Conservation (phyloP, 2,797 vertebrate genomes). For the Myotis planiceps region DNA sequence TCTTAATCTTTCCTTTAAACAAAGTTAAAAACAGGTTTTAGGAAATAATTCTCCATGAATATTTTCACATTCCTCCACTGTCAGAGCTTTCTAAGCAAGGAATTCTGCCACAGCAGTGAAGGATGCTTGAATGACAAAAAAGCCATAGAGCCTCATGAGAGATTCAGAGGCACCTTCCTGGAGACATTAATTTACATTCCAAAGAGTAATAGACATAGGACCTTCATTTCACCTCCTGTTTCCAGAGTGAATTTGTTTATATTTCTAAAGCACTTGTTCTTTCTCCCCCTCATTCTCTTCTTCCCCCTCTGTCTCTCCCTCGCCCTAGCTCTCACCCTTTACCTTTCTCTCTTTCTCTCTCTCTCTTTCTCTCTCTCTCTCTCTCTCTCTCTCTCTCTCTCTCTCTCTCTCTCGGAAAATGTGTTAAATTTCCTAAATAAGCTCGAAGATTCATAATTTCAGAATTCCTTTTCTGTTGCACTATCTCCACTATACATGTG, state of each 20-base stretch:
- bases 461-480: not conserved
- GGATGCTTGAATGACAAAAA: not conserved
- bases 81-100: not conserved
- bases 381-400: not conserved
- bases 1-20: not conserved
- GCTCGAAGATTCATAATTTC: not conserved
- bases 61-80: not conserved
- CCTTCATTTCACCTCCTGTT: not conserved
- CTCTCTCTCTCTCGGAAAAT: not conserved
- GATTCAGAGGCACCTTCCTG: not conserved
- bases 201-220: not conserved
- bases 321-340: too few species aligned
- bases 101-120: not conserved
- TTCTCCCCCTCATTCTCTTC: not conserved
- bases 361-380: not conserved
- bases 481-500: not conserved
- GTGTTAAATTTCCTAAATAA: not conserved
- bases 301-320: too few species aligned
- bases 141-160: not conserved
- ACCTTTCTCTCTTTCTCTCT: fast-evolving
- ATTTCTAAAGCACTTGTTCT: not conserved
- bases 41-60: not conserved
- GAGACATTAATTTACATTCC: conserved; percentile 14
- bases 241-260: not conserved
- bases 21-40: not conserved